Conservation (phyloP, 2,797 vertebrate species). For the Leptoclinus maculatus region DNA sequence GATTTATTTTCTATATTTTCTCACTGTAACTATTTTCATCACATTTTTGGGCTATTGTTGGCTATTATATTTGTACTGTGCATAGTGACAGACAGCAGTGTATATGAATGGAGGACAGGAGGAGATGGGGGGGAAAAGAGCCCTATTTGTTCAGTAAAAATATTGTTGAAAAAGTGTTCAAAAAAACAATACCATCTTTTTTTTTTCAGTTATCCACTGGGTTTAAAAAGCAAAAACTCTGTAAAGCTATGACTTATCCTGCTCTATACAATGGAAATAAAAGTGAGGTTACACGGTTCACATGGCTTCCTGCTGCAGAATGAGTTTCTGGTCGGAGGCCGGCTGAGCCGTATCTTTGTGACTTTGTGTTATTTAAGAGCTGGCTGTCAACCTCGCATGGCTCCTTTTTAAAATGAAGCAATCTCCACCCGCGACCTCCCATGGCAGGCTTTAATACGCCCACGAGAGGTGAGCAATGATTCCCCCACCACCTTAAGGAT, state of each 20-base stretch:
- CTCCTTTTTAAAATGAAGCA: slow-evolving; percentile 19
- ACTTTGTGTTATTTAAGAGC: slow-evolving; percentile 10
- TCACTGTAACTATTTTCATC: neutral
- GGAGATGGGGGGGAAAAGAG: too few relatives aligned
- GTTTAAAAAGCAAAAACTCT: neutral
- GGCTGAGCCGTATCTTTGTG: neutral
- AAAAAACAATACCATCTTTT: too few relatives aligned
- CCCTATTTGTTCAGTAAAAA: too few relatives aligned
- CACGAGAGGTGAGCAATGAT: slow-evolving; percentile 25
- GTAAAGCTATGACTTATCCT: neutral
- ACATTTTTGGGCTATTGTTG: neutral
- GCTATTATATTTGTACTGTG: neutral
- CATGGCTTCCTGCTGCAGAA: neutral
- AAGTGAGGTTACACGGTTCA: neutral
- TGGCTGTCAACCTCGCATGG: neutral
- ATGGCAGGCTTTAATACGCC: slow-evolving; percentile 22
- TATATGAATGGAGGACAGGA: too few relatives aligned
- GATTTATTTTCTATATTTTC: neutral
- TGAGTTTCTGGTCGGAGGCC: neutral
- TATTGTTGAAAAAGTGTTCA: too few relatives aligned
- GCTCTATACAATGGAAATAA: neutral
- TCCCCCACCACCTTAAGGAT: slow-evolving; percentile 32
- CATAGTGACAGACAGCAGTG: neutral
- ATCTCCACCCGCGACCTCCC: slow-evolving; percentile 17
- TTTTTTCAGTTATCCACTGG: neutral